Percentiles rank a stretch among this genome's conserved stretches.
phyloP scores from a whole-genome alignment of 2,797 vertebrate genomes.

The Clarias pachynema region DNA sequence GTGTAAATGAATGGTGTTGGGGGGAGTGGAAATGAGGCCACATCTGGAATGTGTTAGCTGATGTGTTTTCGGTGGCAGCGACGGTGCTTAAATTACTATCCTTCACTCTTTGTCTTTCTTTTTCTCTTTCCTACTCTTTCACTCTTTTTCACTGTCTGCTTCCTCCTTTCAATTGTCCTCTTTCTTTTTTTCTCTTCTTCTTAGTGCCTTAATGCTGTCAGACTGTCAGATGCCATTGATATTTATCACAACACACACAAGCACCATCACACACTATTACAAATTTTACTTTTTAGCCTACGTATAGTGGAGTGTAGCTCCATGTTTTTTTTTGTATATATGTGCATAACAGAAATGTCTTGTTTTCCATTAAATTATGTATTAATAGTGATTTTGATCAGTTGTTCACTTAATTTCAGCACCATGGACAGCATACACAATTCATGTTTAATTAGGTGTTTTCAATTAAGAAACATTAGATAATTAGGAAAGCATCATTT shows the following conservation, averaged over 20 bases:
- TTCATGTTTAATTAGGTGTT: conserved; percentile 19
- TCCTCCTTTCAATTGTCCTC: background rate
- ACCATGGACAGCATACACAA: conserved; percentile 47
- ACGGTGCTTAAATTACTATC: conserved; percentile 47
- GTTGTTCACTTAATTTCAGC: conserved; percentile 33
- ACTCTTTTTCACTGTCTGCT: conserved; percentile 53
- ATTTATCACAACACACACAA: background rate
- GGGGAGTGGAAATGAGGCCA: conserved; percentile 16
- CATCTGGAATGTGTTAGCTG: conserved; percentile 58
- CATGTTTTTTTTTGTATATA: background rate
- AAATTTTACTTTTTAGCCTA: conserved; percentile 53
- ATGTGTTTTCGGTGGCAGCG: conserved; percentile 55
- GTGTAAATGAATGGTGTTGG: conserved; percentile 15
- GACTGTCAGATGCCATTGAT: background rate
- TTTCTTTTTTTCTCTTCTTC: background rate
- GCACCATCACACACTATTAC: conserved; percentile 22
- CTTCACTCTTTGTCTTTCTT: conserved; percentile 18
- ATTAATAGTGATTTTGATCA: conserved; percentile 13
- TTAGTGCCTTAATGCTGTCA: conserved; percentile 1
- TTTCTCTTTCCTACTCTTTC: conserved; percentile 34
- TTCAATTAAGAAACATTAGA: background rate
- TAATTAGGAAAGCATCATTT: background rate
- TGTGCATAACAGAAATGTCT: background rate
- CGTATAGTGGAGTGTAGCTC: no score
- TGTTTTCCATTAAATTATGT: background rate